A percentile compares a stretch with the other conserved stretches of the same genome.
Evolutionary conservation across 2,888 invertebrate genomes (phyloP).

Genomic region (Lordiphosa andalusiaca): DNA sequence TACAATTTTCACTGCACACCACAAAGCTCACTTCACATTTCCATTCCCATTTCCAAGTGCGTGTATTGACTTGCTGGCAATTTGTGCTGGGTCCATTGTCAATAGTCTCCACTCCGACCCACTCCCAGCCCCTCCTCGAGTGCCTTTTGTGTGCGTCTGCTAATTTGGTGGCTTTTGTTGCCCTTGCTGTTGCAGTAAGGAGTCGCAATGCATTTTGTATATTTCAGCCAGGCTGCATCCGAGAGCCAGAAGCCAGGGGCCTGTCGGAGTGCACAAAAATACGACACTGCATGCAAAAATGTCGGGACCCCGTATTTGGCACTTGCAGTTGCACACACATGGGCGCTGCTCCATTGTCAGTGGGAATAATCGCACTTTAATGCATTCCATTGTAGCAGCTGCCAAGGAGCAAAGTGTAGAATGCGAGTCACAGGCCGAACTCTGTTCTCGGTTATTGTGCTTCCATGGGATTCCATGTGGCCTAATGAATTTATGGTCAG

Average conservation of each 20-base stretch:
- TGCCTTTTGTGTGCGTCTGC: slow-evolving; percentile 53
- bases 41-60: not conserved
- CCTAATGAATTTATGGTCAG: slow-evolving; percentile 12
- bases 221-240: slow-evolving; percentile 34
- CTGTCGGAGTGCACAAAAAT: too few species aligned
- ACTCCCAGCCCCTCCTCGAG: slow-evolving; percentile 18
- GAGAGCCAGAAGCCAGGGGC: slow-evolving; percentile 11
- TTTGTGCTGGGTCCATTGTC: slow-evolving; percentile 48
- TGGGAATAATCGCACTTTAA: slow-evolving; percentile 44
- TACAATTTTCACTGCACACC: not conserved
- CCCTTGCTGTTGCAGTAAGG: slow-evolving; percentile 27
- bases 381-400: slow-evolving; percentile 36
- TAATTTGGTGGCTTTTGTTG: slow-evolving; percentile 69
- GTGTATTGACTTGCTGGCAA: slow-evolving; percentile 41
- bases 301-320: slow-evolving; percentile 5
- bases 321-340: slow-evolving; percentile 20
- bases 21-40: slow-evolving; percentile 15
- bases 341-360: slow-evolving; percentile 22
- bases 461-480: slow-evolving; percentile 33
- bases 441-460: slow-evolving; percentile 19
- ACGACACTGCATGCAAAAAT: slow-evolving; percentile 15
- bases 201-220: slow-evolving; percentile 38
- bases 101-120: slow-evolving; percentile 17
- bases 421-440: slow-evolving; percentile 16
- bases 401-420: slow-evolving; percentile 11